phyloP scores from a whole-genome alignment of 2,888 invertebrate species.

The Dolichomitus sp. region DNA sequence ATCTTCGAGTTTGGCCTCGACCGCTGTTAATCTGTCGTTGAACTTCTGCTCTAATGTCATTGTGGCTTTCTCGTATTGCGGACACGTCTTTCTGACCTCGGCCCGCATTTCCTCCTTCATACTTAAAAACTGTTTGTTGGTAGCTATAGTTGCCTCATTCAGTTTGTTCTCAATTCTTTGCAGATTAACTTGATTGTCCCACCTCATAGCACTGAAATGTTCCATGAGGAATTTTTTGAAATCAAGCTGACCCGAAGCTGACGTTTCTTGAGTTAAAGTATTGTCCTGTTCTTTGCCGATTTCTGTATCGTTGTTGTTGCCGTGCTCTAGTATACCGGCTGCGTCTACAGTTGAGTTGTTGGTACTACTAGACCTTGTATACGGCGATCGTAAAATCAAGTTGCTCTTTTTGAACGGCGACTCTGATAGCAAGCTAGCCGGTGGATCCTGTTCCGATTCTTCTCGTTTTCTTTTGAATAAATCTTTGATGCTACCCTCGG shows the following conservation, averaged over 20 bases:
- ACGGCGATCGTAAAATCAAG: background rate
- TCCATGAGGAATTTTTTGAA: background rate
- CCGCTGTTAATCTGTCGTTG: too few relatives aligned
- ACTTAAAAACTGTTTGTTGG: too few relatives aligned
- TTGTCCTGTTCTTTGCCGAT: background rate
- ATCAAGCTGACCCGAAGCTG: background rate
- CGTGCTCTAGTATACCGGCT: too few relatives aligned
- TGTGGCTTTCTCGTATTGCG: too few relatives aligned
- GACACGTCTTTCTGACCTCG: too few relatives aligned
- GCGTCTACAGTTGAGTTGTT: too few relatives aligned
- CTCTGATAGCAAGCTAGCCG: background rate
- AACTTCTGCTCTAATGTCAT: too few relatives aligned
- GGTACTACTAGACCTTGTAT: too few relatives aligned
- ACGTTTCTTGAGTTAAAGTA: background rate
- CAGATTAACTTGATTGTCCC: background rate
- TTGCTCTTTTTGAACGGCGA: constrained; percentile 10
- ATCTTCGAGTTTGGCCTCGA: too few relatives aligned
- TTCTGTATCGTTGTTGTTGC: background rate
- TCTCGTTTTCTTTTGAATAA: background rate
- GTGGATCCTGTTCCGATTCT: background rate
- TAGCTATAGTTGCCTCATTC: background rate
- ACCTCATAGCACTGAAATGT: background rate
- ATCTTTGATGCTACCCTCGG: constrained; percentile 9
- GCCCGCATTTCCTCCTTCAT: too few relatives aligned
- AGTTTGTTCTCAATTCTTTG: background rate